Conservation (phyloP, 2,888 invertebrate genomes). For the Agrilus biguttatus region DNA sequence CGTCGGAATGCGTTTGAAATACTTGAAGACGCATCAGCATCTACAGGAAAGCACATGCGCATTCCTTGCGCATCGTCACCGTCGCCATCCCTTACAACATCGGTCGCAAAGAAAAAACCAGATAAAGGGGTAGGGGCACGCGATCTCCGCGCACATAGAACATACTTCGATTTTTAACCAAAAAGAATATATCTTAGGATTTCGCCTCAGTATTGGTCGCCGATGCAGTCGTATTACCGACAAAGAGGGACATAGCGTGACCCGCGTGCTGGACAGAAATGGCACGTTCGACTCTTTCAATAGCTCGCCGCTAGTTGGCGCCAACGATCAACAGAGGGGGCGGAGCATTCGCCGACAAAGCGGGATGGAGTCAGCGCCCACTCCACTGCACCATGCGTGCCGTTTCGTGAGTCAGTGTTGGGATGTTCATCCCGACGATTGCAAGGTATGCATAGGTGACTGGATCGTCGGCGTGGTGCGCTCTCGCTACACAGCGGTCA, state of each 20-base stretch:
- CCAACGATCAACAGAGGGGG: conserved; percentile 39
- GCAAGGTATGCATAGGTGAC: conserved; percentile 29
- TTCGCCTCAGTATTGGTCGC: conserved; percentile 25
- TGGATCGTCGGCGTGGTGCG: conserved; percentile 1
- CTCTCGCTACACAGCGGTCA: no score
- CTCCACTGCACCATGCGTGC: conserved; percentile 44
- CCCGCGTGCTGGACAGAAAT: conserved; percentile 32
- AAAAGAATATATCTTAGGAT: conserved; percentile 31
- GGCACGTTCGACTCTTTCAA: conserved; percentile 18
- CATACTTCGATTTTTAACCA: conserved; percentile 33
- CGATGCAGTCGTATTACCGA: conserved; percentile 13
- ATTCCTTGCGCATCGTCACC: conserved; percentile 9
- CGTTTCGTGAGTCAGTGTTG: conserved; percentile 35
- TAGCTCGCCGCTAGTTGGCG: conserved; percentile 24
- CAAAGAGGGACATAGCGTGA: conserved; percentile 12
- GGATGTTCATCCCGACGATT: conserved; percentile 42
- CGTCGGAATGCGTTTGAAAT: conserved; percentile 9
- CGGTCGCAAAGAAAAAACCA: conserved; percentile 24
- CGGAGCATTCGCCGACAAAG: conserved; percentile 44
- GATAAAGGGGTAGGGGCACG: conserved; percentile 24
- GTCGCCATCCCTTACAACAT: conserved; percentile 20
- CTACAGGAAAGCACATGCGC: conserved; percentile 20
- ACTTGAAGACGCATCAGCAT: conserved; percentile 11
- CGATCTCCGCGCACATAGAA: conserved; percentile 21
- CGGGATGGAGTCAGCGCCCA: conserved; percentile 22